Conservation (phyloP, 2,797 vertebrate species). For the Sebastes kiyomatsui region DNA sequence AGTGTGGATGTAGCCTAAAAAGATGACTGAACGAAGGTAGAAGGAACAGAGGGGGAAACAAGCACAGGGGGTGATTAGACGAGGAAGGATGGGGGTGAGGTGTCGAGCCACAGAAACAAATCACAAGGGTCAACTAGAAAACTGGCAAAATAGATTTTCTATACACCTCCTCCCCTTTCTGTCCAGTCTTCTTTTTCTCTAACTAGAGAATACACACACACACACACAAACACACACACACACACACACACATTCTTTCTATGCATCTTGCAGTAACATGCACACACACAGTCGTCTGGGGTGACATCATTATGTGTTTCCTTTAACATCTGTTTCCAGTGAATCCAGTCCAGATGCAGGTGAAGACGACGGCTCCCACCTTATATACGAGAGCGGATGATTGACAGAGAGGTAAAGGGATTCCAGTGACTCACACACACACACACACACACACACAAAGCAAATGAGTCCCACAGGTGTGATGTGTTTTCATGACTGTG, state of each 20-base stretch:
- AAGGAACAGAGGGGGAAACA: neutral
- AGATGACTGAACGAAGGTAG: neutral
- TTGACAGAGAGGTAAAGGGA: neutral
- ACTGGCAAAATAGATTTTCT: neutral
- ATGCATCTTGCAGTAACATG: neutral
- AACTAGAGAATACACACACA: neutral
- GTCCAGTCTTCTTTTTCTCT: neutral
- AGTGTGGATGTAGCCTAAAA: neutral
- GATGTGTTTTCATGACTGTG: neutral
- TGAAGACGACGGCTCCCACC: conserved; percentile 47
- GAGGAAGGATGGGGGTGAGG: neutral
- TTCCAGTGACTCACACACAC: neutral
- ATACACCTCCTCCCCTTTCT: neutral
- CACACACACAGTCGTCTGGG: neutral
- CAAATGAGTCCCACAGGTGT: conserved; percentile 7
- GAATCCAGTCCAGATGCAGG: conserved; percentile 63
- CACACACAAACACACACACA: conserved; percentile 19
- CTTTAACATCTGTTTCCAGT: conserved; percentile 73
- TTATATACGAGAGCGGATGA: neutral
- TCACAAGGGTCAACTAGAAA: conserved; percentile 8
- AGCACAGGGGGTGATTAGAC: neutral
- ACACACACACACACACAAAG: neutral
- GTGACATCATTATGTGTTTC: conserved; percentile 75
- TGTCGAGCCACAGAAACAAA: neutral
- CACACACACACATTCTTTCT: conserved; percentile 25